Evolutionary conservation across 2,888 invertebrate genomes (phyloP), one percentile per base, ranked within the genome.

Genomic region (Polylopha cassiicola): DNA sequence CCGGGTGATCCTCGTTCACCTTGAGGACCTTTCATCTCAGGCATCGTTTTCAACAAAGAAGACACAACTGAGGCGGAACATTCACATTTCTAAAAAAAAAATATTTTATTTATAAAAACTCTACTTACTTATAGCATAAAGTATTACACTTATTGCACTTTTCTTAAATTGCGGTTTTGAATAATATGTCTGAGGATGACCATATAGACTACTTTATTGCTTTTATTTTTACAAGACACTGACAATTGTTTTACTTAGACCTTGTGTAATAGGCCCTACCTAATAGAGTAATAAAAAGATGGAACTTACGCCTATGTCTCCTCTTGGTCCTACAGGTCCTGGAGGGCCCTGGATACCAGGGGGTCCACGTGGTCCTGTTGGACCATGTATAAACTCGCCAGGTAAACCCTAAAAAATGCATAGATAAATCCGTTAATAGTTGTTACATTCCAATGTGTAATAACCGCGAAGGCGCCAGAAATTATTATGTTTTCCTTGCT

Each of bases 321-420:
- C 74, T 44, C 46, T 55, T 9, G 22, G 41, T 2, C 70, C 72
- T 2, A 22, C 39, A 18, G 73, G 70, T 1, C 92, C 92, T n/a
- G 86, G 86, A 24, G 78, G 66, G 7, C 92, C 92, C 42, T 89
- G 79, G 1, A 90, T 90, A 24, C 95, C 95, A 8, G 81, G 73
- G 47, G 87, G 87, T 17, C 95, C 95, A 33, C 86, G 73, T 0
- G 76, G 55, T 0, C 67, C 65, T 38, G 30, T 43, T 13, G 47
- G 44, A 2, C 70, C 73, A 24, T 21, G 51, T 4, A 61, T 41
- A 15, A 61, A 54, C n/a, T 51, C 45, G 17, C 73, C 76, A 27
- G 47, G 51, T 5, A 61, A 61, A 23, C 74, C 76, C 73, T 73
- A 22, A 29, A 46, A 37, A 20, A 28, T 10, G 18, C 23, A 23